Conservation (phyloP, 2,113 vertebrate species). For the Triplophysa rosa region DNA sequence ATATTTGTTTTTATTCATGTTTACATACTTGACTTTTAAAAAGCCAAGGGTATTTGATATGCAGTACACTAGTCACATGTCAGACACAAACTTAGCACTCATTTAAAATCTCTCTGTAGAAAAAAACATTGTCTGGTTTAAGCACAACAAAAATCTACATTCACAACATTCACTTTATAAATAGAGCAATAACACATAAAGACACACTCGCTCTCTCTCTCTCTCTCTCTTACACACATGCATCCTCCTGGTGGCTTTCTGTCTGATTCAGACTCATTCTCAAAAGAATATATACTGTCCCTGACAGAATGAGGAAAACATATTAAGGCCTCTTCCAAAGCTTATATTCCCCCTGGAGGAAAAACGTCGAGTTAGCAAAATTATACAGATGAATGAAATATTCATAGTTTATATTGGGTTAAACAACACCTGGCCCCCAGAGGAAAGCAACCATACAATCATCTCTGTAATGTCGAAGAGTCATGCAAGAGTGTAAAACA, state of each 20-base stretch:
- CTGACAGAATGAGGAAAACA: conserved; percentile 32
- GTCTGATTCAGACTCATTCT: conserved; percentile 22
- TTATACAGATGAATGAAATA: neutral
- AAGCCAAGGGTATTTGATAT: conserved; percentile 41
- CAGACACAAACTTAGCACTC: conserved; percentile 5
- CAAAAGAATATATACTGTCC: conserved; percentile 24
- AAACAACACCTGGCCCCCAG: conserved; percentile 16
- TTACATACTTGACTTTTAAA: conserved; percentile 43
- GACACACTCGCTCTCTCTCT: neutral
- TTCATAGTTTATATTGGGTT: neutral
- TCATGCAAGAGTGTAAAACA: conserved; percentile 10
- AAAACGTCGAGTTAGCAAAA: neutral
- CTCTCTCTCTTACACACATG: neutral
- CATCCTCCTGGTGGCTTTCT: conserved; percentile 41
- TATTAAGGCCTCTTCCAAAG: conserved; percentile 18
- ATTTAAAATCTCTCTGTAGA: conserved; percentile 27
- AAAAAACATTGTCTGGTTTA: conserved; percentile 10
- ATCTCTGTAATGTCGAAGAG: conserved; percentile 32
- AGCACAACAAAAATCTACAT: conserved; percentile 21
- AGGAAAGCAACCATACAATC: conserved; percentile 6
- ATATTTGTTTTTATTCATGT: conserved; percentile 46
- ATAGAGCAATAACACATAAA: conserved; percentile 44
- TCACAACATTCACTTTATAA: conserved; percentile 50
- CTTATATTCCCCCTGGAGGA: conserved; percentile 2
- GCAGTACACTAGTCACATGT: conserved; percentile 29